Conservation (phyloP, 2,888 invertebrate species). For the Sclerodermus sp. region DNA sequence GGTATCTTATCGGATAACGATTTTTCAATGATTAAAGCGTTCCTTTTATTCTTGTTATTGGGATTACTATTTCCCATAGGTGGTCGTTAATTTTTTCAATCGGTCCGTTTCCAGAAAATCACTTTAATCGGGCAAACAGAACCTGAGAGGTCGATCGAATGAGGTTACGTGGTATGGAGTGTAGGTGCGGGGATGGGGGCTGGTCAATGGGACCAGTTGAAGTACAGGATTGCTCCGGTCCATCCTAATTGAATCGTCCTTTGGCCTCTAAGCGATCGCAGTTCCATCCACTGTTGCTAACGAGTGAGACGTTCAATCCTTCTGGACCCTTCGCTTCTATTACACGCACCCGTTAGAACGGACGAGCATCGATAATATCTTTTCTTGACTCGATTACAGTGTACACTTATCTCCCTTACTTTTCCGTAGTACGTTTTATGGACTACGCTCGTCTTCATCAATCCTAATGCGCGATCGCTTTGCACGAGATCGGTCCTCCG, state of each 20-base stretch:
- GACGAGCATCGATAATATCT: too few species aligned
- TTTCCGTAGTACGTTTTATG: too few species aligned
- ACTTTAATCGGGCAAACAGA: constrained; percentile 41
- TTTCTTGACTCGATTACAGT: too few species aligned
- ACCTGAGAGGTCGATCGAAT: constrained; percentile 40
- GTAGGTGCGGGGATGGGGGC: constrained; percentile 22
- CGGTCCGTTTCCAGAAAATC: background rate
- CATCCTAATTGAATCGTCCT: constrained; percentile 56
- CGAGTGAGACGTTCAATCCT: constrained; percentile 21
- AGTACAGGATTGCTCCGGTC: constrained; percentile 49
- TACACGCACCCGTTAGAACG: constrained; percentile 18
- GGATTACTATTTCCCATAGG: too few species aligned
- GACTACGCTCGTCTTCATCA: too few species aligned
- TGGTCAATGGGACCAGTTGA: constrained; percentile 41
- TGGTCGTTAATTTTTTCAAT: too few species aligned
- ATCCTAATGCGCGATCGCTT: too few species aligned
- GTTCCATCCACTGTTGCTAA: constrained; percentile 33
- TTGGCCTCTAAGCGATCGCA: constrained; percentile 50
- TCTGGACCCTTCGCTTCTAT: constrained; percentile 23
- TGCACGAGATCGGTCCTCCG: too few species aligned
- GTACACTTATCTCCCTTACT: too few species aligned
- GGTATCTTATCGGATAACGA: too few species aligned
- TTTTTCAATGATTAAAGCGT: too few species aligned
- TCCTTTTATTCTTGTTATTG: too few species aligned
- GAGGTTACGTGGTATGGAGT: constrained; percentile 27